These are phyloP conservation scores for Loripinus fragilis DNA, from an alignment of 2,888 invertebrate species.

Conservation along the genomic window DNA sequence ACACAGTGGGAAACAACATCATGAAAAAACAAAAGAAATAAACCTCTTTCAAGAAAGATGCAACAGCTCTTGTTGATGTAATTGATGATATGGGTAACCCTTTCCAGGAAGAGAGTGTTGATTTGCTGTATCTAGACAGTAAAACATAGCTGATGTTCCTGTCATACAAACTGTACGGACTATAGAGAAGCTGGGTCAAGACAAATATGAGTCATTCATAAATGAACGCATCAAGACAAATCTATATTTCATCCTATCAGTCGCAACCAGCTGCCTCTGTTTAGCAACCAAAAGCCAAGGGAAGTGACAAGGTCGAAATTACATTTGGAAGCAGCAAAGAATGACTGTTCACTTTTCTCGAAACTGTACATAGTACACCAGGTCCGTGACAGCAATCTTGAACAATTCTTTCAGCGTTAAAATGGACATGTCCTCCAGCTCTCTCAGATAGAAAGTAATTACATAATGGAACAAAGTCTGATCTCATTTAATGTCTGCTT, in stretches of 20 bases:
- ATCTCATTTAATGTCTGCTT: not conserved
- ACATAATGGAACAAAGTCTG: constrained; percentile 1
- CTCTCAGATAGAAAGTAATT: not conserved
- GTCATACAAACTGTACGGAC: constrained; percentile 18
- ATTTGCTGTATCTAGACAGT: constrained; percentile 19
- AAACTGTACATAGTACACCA: constrained; percentile 18
- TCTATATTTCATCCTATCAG: constrained; percentile 8
- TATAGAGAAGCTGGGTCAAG: constrained; percentile 6
- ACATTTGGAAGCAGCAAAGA: not conserved
- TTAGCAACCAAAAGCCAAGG: not conserved
- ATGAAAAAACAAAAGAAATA: not conserved
- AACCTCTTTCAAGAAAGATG: not conserved
- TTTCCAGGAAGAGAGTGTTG: constrained; percentile 12
- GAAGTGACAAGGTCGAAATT: not conserved
- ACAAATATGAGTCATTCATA: constrained; percentile 11
- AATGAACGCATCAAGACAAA: constrained; percentile 1
- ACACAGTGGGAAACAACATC: not conserved
- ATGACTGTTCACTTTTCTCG: constrained; percentile 15
- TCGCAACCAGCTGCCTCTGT: constrained; percentile 7
- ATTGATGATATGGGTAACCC: constrained; percentile 23
- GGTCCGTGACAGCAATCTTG: constrained; percentile 4
- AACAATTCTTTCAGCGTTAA: constrained; percentile 15
- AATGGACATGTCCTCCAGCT: not conserved
- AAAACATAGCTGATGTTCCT: constrained; percentile 7
- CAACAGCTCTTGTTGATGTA: not conserved